phyloP scores from a whole-genome alignment of 2,797 vertebrate genomes.

The Crenichthys baileyi region DNA sequence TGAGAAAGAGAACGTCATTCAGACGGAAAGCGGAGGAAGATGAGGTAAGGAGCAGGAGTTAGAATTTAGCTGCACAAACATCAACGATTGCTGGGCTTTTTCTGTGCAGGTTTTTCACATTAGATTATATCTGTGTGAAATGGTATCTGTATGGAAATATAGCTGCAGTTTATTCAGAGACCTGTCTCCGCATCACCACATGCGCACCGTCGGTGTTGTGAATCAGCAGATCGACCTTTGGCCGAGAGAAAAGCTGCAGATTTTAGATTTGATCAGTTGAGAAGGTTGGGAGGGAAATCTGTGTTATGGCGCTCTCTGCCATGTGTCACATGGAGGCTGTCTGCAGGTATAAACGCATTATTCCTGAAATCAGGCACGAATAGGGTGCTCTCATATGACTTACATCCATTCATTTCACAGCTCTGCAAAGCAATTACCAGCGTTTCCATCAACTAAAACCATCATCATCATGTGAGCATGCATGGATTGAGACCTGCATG shows the following conservation, averaged over 20 bases:
- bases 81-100: neutral
- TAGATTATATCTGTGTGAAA: neutral
- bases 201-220: neutral
- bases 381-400: neutral
- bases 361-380: slow-evolving; percentile 73
- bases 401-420: neutral
- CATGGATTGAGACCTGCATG: neutral
- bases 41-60: slow-evolving; percentile 78
- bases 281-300: neutral
- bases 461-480: neutral
- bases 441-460: neutral
- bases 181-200: slow-evolving; percentile 26
- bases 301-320: slow-evolving; percentile 6
- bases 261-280: neutral
- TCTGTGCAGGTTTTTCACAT: neutral
- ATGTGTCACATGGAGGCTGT: slow-evolving; percentile 67
- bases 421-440: neutral
- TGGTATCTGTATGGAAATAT: neutral
- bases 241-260: neutral
- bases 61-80: slow-evolving; percentile 30
- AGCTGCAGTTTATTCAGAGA: slow-evolving; percentile 4
- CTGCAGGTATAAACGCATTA: slow-evolving; percentile 40
- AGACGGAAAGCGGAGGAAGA: slow-evolving; percentile 58
- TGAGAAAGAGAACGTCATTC: neutral
- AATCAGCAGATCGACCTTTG: neutral